Evolutionary conservation across 1,140 invertebrate species (phyloP).

Genomic region (Danaus melanippus): DNA sequence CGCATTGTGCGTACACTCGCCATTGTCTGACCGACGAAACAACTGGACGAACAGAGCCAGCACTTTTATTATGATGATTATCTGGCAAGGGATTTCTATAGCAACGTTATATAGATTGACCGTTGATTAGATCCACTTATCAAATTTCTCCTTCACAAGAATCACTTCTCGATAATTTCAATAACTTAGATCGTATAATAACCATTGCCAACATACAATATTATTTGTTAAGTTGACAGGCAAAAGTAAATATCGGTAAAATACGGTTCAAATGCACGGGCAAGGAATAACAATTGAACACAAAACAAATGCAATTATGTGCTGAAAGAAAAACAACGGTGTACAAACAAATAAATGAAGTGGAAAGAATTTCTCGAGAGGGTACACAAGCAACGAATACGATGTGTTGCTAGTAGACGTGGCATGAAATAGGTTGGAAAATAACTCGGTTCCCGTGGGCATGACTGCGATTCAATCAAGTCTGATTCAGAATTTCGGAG

Average conservation of each 20-base stretch:
- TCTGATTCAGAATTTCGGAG: conserved; percentile 65
- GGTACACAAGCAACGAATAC: conserved; percentile 37
- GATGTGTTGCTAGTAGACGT: conserved; percentile 47
- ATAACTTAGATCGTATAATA: no score
- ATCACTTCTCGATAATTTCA: no score
- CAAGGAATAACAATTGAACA: conserved; percentile 10
- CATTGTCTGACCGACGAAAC: conserved; percentile 61
- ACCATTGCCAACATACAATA: no score
- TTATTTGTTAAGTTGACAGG: background rate
- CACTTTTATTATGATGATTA: conserved; percentile 41
- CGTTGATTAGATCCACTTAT: conserved; percentile 9
- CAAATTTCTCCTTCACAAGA: no score
- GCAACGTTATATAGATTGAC: conserved; percentile 16
- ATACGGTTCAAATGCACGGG: conserved; percentile 1
- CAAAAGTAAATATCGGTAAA: conserved; percentile 1
- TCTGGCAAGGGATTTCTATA: conserved; percentile 18
- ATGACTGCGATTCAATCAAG: conserved; percentile 62
- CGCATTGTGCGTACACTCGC: conserved; percentile 49
- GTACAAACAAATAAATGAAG: conserved; percentile 53
- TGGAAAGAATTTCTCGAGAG: conserved; percentile 57
- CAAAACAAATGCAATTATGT: conserved; percentile 21
- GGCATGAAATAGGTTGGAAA: conserved; percentile 63
- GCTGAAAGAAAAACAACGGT: conserved; percentile 18
- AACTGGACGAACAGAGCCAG: conserved; percentile 51
- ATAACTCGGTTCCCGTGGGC: conserved; percentile 59